phyloP scores from a whole-genome alignment of 2,797 vertebrate species.

The Phyllotis vaccarum region DNA sequence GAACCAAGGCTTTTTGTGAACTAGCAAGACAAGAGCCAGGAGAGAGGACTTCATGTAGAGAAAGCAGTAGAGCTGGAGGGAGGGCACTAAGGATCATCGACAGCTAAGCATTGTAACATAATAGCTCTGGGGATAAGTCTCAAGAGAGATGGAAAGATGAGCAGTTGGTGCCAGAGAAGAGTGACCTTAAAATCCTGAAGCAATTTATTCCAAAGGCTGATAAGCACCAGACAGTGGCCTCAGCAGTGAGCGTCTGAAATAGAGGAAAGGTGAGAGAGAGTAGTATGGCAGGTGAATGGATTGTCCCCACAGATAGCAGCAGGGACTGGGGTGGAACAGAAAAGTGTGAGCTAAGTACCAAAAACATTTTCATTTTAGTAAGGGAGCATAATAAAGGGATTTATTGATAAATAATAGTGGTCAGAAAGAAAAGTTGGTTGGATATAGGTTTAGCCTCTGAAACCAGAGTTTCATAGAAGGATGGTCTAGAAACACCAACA shows the following conservation, averaged over 20 bases:
- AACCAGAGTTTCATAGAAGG: not conserved
- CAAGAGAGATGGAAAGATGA: not conserved
- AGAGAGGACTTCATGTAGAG: not conserved
- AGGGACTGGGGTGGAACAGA: not conserved
- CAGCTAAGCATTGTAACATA: not conserved
- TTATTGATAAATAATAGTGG: not conserved
- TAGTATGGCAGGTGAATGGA: not conserved
- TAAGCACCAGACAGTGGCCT: not conserved
- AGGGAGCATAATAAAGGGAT: not conserved
- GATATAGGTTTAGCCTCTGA: not conserved
- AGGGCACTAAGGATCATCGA: not conserved
- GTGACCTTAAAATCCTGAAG: constrained; percentile 33
- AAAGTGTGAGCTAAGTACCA: not conserved
- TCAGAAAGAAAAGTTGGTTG: not conserved
- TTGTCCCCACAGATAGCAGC: not conserved
- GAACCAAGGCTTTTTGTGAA: not conserved
- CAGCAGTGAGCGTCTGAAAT: not conserved
- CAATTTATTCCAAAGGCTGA: constrained; percentile 7
- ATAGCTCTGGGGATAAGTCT: not conserved
- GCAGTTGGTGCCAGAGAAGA: not conserved
- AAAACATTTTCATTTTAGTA: constrained; percentile 10
- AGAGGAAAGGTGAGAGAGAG: not conserved
- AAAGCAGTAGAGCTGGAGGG: not conserved
- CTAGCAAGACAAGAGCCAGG: not conserved
- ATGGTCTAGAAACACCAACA: not conserved